phyloP scores from a whole-genome alignment of 2,113 vertebrate genomes.

The Salvelinus alpinus region DNA sequence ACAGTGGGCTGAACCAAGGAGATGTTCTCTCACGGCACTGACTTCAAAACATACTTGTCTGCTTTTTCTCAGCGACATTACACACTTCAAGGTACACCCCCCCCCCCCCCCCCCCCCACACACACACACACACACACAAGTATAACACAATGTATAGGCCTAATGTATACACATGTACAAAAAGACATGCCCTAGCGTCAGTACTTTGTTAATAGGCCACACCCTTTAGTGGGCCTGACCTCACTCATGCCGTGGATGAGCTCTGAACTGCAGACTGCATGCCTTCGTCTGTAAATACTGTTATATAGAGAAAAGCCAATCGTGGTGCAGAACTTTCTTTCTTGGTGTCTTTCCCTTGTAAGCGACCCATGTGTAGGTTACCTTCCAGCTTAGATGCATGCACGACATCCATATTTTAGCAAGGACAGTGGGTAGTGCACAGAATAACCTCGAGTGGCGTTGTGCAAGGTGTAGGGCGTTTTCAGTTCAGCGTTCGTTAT shows the following conservation, averaged over 20 bases:
- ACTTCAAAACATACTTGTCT: constrained; percentile 38
- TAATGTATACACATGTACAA: constrained; percentile 31
- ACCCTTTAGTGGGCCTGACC: constrained; percentile 14
- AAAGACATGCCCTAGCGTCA: constrained; percentile 16
- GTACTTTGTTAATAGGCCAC: constrained; percentile 35
- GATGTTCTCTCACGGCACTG: constrained; percentile 65
- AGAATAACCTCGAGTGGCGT: no score
- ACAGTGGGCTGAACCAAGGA: constrained; percentile 51
- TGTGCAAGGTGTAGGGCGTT: neutral
- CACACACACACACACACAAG: constrained; percentile 40
- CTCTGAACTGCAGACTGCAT: constrained; percentile 54
- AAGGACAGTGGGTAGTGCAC: neutral
- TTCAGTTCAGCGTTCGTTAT: neutral
- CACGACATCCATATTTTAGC: constrained; percentile 50
- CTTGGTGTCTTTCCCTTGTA: constrained; percentile 48
- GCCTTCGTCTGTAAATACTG: constrained; percentile 69
- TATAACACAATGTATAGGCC: constrained; percentile 22
- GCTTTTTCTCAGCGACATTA: constrained; percentile 16
- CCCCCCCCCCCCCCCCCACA: constrained; percentile 28
- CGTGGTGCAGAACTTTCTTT: constrained; percentile 29
- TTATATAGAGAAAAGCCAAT: constrained; percentile 30
- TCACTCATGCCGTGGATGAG: constrained; percentile 29
- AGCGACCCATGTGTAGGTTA: constrained; percentile 39
- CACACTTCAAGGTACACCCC: constrained; percentile 15
- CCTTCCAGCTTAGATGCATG: constrained; percentile 49